These are phyloP conservation scores for Sarcophilus harrisii DNA, from an alignment of 2,797 vertebrate genomes.

Conservation along the genomic window DNA sequence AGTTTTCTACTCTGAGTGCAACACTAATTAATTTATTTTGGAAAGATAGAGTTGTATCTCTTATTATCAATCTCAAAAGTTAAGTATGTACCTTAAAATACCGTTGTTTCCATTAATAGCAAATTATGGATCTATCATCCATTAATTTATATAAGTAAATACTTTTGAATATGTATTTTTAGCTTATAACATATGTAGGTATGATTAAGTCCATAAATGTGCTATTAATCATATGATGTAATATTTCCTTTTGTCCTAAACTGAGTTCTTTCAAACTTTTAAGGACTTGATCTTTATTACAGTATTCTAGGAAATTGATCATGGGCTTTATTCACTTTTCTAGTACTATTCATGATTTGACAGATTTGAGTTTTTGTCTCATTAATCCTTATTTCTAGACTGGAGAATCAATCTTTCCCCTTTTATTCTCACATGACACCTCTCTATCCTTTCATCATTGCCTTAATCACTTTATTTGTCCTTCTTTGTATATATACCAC, in stretches of 20 bases:
- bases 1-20: not conserved
- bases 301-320: not conserved
- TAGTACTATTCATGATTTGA: conserved; percentile 18
- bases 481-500: conserved; percentile 5
- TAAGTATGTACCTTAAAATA: conserved; percentile 22
- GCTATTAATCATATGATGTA: conserved; percentile 22
- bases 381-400: not conserved
- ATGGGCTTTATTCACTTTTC: conserved; percentile 26
- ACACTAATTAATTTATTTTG: not conserved
- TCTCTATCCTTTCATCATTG: conserved; percentile 30
- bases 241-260: not conserved
- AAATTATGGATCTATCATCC: not conserved
- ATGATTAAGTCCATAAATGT: conserved; percentile 52
- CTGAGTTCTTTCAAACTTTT: not conserved
- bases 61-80: not conserved
- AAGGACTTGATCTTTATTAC: conserved; percentile 9
- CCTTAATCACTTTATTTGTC: conserved; percentile 29
- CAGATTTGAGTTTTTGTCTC: conserved; percentile 1
- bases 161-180: conserved; percentile 48
- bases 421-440: not conserved
- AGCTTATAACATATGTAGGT: not conserved
- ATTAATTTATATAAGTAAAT: not conserved
- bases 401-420: conserved; percentile 4
- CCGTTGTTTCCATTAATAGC: not conserved
- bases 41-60: not conserved